Evolutionary conservation across 2,797 vertebrate genomes (phyloP).

Genomic region (Telmatherina bonti): DNA sequence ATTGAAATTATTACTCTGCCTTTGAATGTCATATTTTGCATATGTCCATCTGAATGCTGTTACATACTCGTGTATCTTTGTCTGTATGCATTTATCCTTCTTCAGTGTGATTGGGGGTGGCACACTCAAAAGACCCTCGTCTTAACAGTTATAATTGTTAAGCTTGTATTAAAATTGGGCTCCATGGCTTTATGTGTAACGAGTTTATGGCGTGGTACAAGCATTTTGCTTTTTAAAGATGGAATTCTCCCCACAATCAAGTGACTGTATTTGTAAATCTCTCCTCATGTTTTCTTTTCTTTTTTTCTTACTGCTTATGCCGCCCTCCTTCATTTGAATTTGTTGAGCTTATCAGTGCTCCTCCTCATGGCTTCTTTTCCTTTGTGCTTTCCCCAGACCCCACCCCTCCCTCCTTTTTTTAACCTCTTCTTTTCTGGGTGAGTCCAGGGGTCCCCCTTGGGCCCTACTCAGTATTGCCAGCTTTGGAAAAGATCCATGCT

Average conservation of each 20-base stretch:
- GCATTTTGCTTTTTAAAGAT: conserved; percentile 23
- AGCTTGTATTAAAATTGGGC: conserved; percentile 20
- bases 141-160: conserved; percentile 39
- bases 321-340: conserved; percentile 48
- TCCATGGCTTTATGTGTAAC: conserved; percentile 27
- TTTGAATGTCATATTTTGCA: conserved; percentile 16
- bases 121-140: conserved; percentile 29
- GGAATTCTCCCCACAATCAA: conserved; percentile 11
- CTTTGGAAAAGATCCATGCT: conserved; percentile 69
- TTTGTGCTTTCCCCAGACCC: conserved; percentile 43
- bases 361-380: conserved; percentile 47
- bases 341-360: conserved; percentile 69
- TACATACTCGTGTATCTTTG: conserved; percentile 23
- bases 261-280: conserved; percentile 24
- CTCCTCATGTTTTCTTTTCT: conserved; percentile 32
- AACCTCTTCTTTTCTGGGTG: conserved; percentile 52
- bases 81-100: conserved; percentile 34
- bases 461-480: conserved; percentile 60
- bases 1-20: conserved; percentile 25
- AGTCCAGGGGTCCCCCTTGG: conserved; percentile 54
- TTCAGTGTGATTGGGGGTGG: conserved; percentile 43
- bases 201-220: conserved; percentile 19
- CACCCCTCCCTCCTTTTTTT: conserved; percentile 18
- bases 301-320: conserved; percentile 23
- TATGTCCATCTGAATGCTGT: conserved; percentile 21